Evolutionary conservation across 2,113 vertebrate genomes (phyloP).

Genomic region (Andinoacara biseriatus): DNA sequence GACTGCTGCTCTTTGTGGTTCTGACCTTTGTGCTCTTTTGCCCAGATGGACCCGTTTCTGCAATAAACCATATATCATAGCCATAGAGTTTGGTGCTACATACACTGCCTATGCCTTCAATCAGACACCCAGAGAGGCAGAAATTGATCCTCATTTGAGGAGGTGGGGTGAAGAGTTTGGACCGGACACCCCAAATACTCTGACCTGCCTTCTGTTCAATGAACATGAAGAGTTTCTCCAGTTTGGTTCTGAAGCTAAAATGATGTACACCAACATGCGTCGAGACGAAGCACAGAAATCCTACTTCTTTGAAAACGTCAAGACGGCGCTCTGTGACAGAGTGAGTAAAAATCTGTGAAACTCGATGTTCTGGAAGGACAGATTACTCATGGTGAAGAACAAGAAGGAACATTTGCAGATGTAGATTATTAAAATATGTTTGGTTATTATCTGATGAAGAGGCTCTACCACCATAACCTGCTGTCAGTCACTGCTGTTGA

Average conservation of each 20-base stretch:
- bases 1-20: not conserved
- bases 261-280: constrained; percentile 6
- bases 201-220: constrained; percentile 56
- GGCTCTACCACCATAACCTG: not conserved
- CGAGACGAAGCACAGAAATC: not conserved
- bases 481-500: too few relatives aligned
- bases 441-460: fast-evolving
- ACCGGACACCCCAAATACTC: not conserved
- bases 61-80: not conserved
- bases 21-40: fast-evolving
- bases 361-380: not conserved
- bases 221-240: constrained; percentile 29
- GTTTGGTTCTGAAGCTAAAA: constrained; percentile 66
- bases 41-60: not conserved
- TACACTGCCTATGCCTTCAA: fast-evolving
- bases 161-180: fast-evolving
- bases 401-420: too few relatives aligned
- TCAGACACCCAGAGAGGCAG: fast-evolving
- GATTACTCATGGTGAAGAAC: fast-evolving
- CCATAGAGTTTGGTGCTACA: fast-evolving
- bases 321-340: not conserved
- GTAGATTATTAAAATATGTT: too few relatives aligned
- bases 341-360: not conserved
- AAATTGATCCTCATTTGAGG: fast-evolving
- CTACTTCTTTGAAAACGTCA: constrained; percentile 54